Base-by-base conservation (phyloP, 1,140 invertebrate species). In the Vanessa atalanta region DNA sequence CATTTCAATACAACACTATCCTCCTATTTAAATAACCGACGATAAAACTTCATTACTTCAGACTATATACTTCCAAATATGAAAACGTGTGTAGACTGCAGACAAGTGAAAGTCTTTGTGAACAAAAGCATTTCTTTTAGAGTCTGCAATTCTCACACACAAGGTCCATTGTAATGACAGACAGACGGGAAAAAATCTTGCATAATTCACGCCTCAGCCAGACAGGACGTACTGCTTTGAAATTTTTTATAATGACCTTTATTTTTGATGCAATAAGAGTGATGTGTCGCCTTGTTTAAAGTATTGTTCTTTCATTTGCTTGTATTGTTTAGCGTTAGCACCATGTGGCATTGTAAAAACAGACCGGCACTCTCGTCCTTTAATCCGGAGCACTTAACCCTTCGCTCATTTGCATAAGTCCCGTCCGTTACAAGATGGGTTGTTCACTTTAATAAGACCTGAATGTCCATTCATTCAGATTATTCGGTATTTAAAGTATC, bases 371-470 rank as follows among this genome's bases (percentile, higher is more conserved):
- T 77, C 63, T 72, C 67, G 69, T 67, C 74, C 71, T 78, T 72
- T 83, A 80, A 83, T 83, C 80, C 82, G 57, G 74, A 73, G 69
- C 70, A 76, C 72, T 80, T 78, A 76, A 83, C 80, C 82, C 82
- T 79, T 80, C 72, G 70, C 72, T 82, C 78, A 80, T 83, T 83
- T 83, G 75, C 82, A 83, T 83, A 83, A 83, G 80, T 77, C 79
- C 82, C 79, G 69, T 77, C 76, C 76, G 76, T 65, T 78, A 80
- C 79, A 80, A 80, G 74, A 80, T 66, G 79, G 79, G 79, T 73
- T 76, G 67, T 76, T 79, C 79, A 77, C 72, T 77, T 77, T 74
- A 80, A 80, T 80, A 80, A 80, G 77, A 80, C 66, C 77, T 65
- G 47, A 76, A 68, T 71, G 76, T 77, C 76, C 68, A 77, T 77